These are phyloP conservation scores for Peromyscus attwateri DNA, from an alignment of 2,797 vertebrate genomes.

Conservation along the genomic window DNA sequence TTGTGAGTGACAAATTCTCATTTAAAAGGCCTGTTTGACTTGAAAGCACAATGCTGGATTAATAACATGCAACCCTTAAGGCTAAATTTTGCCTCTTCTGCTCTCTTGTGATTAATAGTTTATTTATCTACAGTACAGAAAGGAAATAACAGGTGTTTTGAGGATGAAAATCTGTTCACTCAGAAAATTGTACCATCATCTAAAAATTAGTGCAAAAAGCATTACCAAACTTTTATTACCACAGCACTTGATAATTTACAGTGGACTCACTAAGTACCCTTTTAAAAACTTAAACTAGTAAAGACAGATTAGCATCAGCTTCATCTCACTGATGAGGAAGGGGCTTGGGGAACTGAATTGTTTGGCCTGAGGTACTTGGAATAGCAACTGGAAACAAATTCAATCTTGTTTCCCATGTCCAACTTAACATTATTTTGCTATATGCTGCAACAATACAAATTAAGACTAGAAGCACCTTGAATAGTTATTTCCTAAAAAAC, in stretches of 20 bases:
- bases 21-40: neutral
- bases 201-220: conserved; percentile 34
- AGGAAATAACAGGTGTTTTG: neutral
- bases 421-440: neutral
- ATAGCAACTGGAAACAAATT: neutral
- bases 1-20: neutral
- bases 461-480: neutral
- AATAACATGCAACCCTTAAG: neutral
- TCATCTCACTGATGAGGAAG: neutral
- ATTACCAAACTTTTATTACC: conserved; percentile 14
- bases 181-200: neutral
- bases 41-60: neutral
- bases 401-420: neutral
- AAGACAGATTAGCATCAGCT: neutral
- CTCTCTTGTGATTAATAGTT: neutral
- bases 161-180: neutral
- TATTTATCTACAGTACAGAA: neutral
- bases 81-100: neutral
- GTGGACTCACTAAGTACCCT: neutral
- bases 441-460: neutral
- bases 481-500: neutral
- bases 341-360: neutral
- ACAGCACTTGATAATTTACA: neutral
- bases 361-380: neutral
- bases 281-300: neutral